phyloP scores from a whole-genome alignment of 2,888 invertebrate genomes.

The Drosophila flavopinicola region DNA sequence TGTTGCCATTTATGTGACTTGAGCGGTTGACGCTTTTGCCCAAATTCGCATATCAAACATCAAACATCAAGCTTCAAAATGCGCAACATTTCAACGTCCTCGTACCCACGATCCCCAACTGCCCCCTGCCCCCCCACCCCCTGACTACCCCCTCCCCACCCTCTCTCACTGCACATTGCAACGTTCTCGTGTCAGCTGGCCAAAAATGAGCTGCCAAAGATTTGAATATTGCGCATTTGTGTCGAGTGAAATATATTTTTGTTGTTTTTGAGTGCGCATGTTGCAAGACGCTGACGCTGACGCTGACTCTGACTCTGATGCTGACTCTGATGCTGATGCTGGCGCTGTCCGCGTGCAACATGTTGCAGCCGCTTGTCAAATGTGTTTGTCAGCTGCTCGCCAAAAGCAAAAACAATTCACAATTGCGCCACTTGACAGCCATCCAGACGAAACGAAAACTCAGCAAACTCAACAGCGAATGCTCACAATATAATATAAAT shows the following conservation, averaged over 20 bases:
- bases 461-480: slow-evolving; percentile 21
- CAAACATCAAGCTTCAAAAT: slow-evolving; percentile 63
- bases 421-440: slow-evolving; percentile 74
- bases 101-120: too few species aligned
- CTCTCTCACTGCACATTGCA: not conserved
- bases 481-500: slow-evolving; percentile 5
- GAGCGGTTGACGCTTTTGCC: slow-evolving; percentile 66
- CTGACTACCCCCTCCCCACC: not conserved
- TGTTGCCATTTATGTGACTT: slow-evolving; percentile 55
- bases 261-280: slow-evolving; percentile 38
- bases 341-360: slow-evolving; percentile 44
- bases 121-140: not conserved
- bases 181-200: slow-evolving; percentile 38
- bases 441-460: slow-evolving; percentile 39
- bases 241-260: slow-evolving; percentile 60
- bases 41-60: slow-evolving; percentile 77
- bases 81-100: slow-evolving; percentile 70
- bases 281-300: slow-evolving; percentile 47
- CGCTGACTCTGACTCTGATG: not conserved
- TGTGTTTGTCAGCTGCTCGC: slow-evolving; percentile 44
- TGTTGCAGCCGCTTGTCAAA: slow-evolving; percentile 57
- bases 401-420: slow-evolving; percentile 34
- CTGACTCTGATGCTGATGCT: slow-evolving; percentile 4
- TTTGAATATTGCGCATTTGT: slow-evolving; percentile 73
- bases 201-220: slow-evolving; percentile 63